Conservation (phyloP, 2,888 invertebrate genomes). For the Rhodophaea formosa region DNA sequence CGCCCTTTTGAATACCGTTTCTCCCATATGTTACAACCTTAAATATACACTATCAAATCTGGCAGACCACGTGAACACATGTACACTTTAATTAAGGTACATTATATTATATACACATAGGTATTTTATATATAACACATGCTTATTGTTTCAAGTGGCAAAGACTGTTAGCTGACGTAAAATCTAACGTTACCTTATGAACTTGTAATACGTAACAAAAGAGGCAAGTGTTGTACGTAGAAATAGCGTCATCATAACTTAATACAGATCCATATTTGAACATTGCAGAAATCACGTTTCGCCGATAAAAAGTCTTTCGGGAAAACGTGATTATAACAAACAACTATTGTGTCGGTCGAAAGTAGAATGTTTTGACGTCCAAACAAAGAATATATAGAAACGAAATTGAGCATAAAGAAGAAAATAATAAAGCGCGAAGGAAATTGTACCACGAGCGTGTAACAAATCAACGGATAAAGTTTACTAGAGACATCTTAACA, state of each 20-base stretch:
- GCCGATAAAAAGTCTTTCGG: no score
- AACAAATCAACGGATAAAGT: slow-evolving; percentile 45
- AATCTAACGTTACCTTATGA: slow-evolving; percentile 44
- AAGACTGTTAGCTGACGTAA: slow-evolving; percentile 53
- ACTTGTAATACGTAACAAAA: slow-evolving; percentile 55
- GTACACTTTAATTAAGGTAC: slow-evolving; percentile 46
- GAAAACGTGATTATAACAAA: no score
- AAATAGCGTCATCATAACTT: no score
- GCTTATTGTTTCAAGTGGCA: slow-evolving; percentile 54
- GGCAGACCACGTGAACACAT: slow-evolving; percentile 58
- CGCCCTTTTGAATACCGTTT: slow-evolving; percentile 25
- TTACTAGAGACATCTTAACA: slow-evolving; percentile 57
- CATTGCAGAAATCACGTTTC: no score
- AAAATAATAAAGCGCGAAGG: slow-evolving; percentile 38
- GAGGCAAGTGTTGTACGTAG: slow-evolving; percentile 26
- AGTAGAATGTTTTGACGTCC: no score
- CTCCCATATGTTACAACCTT: slow-evolving; percentile 44
- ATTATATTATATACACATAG: slow-evolving; percentile 39
- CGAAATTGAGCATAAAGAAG: slow-evolving; percentile 20
- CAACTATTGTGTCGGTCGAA: no score
- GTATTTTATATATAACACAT: slow-evolving; percentile 38
- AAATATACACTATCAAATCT: slow-evolving; percentile 43
- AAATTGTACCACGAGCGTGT: slow-evolving; percentile 60
- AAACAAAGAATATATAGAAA: slow-evolving; percentile 6
- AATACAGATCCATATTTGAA: no score